Evolutionary conservation across 2,113 vertebrate genomes (phyloP).

Genomic region (Ascaphus truei): DNA sequence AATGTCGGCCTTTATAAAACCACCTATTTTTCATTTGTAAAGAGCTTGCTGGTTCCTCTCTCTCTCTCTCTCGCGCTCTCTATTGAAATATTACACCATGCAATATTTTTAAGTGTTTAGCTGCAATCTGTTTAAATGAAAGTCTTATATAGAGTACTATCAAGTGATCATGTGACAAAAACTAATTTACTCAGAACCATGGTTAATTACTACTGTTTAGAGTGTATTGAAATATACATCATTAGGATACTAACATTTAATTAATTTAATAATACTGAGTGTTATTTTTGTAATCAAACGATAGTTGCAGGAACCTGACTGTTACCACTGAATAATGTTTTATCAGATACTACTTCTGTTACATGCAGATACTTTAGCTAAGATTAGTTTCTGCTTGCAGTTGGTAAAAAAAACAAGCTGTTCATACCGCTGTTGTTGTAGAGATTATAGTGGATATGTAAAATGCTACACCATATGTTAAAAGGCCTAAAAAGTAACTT

Average conservation of each 20-base stretch:
- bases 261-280: slow-evolving; percentile 47
- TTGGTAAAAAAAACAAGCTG: slow-evolving; percentile 48
- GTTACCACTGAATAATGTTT: slow-evolving; percentile 31
- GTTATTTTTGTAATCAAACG: slow-evolving; percentile 46
- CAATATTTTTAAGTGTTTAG: no score
- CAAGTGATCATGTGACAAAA: slow-evolving; percentile 18
- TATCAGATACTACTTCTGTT: slow-evolving; percentile 41
- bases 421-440: slow-evolving; percentile 23
- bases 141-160: slow-evolving; percentile 9
- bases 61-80: no score
- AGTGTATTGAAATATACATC: slow-evolving; percentile 35
- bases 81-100: no score
- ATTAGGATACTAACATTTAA: slow-evolving; percentile 42
- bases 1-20: no score
- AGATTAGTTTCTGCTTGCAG: slow-evolving; percentile 57
- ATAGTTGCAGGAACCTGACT: slow-evolving; percentile 45
- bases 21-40: no score
- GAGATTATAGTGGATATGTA: slow-evolving; percentile 65
- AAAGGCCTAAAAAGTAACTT: slow-evolving; percentile 82
- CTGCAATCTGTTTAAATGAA: slow-evolving; percentile 28
- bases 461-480: slow-evolving; percentile 70
- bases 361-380: slow-evolving; percentile 54
- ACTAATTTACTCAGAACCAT: not conserved
- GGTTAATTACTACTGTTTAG: slow-evolving; percentile 39
- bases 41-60: no score